These are phyloP conservation scores for Amblyjoppa fuscipennis DNA, from an alignment of 2,888 invertebrate genomes.

Conservation along the genomic window DNA sequence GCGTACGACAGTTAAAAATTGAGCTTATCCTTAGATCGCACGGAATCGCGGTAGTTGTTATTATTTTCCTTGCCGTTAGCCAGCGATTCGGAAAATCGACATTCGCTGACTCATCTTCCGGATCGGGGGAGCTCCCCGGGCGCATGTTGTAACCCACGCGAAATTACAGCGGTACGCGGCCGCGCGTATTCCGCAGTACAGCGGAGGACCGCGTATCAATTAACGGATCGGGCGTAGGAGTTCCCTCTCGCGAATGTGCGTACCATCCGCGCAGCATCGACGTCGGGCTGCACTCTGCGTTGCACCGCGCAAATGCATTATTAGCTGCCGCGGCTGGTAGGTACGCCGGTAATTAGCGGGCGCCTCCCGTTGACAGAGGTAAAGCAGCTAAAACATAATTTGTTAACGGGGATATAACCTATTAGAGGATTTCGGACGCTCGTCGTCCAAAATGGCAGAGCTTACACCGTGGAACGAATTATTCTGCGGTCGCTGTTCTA, in stretches of 20 bases:
- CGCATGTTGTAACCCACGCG: constrained; percentile 12
- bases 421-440: constrained; percentile 23
- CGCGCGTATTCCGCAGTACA: constrained; percentile 54
- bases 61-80: neutral
- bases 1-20: neutral
- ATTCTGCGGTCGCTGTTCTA: neutral
- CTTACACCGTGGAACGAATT: neutral
- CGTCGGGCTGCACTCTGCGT: constrained; percentile 15
- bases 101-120: neutral
- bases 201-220: constrained; percentile 70
- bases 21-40: neutral
- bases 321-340: constrained; percentile 36
- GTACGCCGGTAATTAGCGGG: constrained; percentile 52
- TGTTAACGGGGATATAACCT: constrained; percentile 25
- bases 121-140: neutral
- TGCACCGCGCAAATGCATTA: constrained; percentile 40
- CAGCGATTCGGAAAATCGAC: neutral
- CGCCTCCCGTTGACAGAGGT: constrained; percentile 43
- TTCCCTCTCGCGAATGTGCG: constrained; percentile 53
- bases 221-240: constrained; percentile 65
- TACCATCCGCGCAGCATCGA: constrained; percentile 40
- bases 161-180: constrained; percentile 29
- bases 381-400: constrained; percentile 28
- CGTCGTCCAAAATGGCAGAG: neutral
- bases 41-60: neutral